Conservation (phyloP, 1,140 invertebrate species). For the Aphelenchoides avenae region DNA sequence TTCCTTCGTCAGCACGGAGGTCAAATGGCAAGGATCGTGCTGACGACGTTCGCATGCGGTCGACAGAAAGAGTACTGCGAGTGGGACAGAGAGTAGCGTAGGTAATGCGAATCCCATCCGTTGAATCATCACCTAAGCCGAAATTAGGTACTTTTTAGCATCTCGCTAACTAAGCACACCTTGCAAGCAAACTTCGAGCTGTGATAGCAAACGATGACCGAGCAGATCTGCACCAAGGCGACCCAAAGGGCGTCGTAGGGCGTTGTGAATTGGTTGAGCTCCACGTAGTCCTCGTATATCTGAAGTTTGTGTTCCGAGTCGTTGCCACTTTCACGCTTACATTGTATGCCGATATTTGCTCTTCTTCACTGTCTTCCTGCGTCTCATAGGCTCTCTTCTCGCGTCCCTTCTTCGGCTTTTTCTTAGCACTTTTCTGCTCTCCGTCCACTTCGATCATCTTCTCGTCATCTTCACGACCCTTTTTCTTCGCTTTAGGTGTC, state of each 20-base stretch:
- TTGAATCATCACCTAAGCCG: constrained; percentile 52
- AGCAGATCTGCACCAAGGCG: constrained; percentile 50
- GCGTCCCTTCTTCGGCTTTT: constrained; percentile 13
- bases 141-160: no score
- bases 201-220: constrained; percentile 53
- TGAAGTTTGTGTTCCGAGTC: no score
- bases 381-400: constrained; percentile 4
- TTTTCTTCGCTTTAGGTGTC: background rate
- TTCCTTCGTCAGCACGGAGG: constrained; percentile 42
- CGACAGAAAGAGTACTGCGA: constrained; percentile 48
- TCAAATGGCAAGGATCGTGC: constrained; percentile 49
- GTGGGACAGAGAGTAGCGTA: constrained; percentile 45
- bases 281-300: constrained; percentile 52
- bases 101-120: constrained; percentile 54
- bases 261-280: constrained; percentile 54
- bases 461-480: constrained; percentile 14
- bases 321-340: constrained; percentile 36
- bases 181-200: constrained; percentile 59
- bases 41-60: constrained; percentile 30
- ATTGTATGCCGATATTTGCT: constrained; percentile 52
- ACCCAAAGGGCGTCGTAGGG: constrained; percentile 56
- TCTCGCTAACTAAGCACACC: constrained; percentile 35
- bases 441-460: constrained; percentile 2
- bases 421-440: constrained; percentile 7
- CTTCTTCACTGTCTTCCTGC: constrained; percentile 40